Evolutionary conservation across 2,113 vertebrate genomes (phyloP).

Genomic region (Sinocyclocheilus rhinocerous): DNA sequence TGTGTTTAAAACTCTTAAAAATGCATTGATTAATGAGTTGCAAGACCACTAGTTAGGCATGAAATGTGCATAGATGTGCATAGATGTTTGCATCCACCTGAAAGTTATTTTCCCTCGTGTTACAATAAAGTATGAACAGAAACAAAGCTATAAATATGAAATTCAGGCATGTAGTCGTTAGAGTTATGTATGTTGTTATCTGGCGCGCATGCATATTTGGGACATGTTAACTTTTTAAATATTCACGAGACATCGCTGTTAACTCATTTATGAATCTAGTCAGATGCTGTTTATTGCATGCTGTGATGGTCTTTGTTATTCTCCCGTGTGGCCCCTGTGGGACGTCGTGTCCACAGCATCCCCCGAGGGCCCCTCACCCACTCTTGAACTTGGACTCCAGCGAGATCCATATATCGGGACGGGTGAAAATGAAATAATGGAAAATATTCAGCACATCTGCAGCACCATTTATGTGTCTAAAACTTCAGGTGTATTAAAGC

Average conservation of each 20-base stretch:
- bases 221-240: background rate
- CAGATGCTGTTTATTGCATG: background rate
- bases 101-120: conserved; percentile 1
- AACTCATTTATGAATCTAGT: background rate
- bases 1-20: background rate
- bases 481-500: conserved; percentile 4
- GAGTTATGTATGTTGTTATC: background rate
- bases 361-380: conserved; percentile 24
- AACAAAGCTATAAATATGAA: background rate
- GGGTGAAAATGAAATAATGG: background rate
- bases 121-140: background rate
- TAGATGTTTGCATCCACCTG: background rate
- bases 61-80: background rate
- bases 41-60: conserved; percentile 12
- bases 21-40: background rate
- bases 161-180: background rate
- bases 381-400: conserved; percentile 50
- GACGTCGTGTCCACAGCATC: background rate
- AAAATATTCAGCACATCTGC: background rate
- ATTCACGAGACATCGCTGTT: conserved; percentile 2
- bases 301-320: conserved; percentile 17
- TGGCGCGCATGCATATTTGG: background rate
- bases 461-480: conserved; percentile 12
- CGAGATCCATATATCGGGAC: conserved; percentile 20
- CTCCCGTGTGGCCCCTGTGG: background rate